These are phyloP conservation scores for Drosophila barbarae DNA, from an alignment of 2,888 invertebrate genomes.

Conservation along the genomic window DNA sequence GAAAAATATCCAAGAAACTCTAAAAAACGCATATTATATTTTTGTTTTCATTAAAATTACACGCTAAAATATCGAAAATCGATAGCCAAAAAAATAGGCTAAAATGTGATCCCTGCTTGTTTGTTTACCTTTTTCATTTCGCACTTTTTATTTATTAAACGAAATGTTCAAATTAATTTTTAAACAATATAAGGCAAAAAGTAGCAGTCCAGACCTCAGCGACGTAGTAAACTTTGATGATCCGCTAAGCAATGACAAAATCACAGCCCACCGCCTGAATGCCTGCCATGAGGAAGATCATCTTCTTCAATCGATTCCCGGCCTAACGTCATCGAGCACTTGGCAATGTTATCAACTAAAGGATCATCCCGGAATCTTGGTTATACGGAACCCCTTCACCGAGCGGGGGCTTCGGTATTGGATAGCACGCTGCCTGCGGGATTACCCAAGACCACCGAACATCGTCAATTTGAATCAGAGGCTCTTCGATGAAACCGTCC, in stretches of 20 bases:
- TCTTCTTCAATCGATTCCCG: background rate
- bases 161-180: slow-evolving; percentile 19
- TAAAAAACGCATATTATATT: too few species aligned
- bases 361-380: slow-evolving; percentile 87
- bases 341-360: slow-evolving; percentile 85
- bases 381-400: slow-evolving; percentile 92
- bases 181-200: slow-evolving; percentile 22
- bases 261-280: background rate
- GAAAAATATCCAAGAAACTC: too few species aligned
- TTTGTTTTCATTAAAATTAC: background rate
- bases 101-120: background rate
- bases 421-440: slow-evolving; percentile 87
- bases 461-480: slow-evolving; percentile 73
- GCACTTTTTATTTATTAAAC: background rate
- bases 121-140: slow-evolving; percentile 5
- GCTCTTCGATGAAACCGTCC: slow-evolving; percentile 55
- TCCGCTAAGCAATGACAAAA: background rate
- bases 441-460: slow-evolving; percentile 87
- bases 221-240: slow-evolving; percentile 9
- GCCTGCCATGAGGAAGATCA: too few species aligned
- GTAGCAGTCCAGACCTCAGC: slow-evolving; percentile 4
- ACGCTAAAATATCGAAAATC: background rate
- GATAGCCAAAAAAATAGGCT: background rate
- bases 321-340: background rate
- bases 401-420: slow-evolving; percentile 89